Percentiles rank a stretch among this genome's conserved stretches.
Evolutionary conservation across 2,888 invertebrate genomes (phyloP).

Genomic region (Conus canariensis): DNA sequence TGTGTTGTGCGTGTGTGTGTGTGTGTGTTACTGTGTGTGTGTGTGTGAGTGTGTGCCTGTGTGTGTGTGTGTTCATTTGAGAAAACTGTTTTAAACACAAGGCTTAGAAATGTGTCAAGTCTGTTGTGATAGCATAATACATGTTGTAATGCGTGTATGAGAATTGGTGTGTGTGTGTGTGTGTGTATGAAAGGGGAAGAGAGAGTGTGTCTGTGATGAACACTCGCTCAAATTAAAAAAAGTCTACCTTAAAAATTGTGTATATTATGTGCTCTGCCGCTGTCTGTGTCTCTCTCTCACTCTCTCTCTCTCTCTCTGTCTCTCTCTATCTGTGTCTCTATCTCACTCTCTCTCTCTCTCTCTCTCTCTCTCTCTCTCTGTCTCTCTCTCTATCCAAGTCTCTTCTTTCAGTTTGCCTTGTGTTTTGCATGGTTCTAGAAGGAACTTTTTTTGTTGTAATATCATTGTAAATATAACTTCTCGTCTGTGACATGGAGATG

Average conservation of each 20-base stretch:
- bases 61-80: not conserved
- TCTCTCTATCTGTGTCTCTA: not conserved
- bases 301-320: not conserved
- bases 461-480: no score
- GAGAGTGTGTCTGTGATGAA: not conserved
- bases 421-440: no score
- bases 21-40: not conserved
- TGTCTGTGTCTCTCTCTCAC: not conserved
- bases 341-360: slow-evolving; percentile 13
- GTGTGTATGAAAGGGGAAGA: not conserved
- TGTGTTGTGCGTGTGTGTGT: not conserved
- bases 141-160: not conserved
- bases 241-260: not conserved
- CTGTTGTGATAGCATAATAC: no score
- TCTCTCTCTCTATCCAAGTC: not conserved
- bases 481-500: no score
- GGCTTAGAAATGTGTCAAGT: no score
- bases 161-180: not conserved
- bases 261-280: not conserved
- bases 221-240: not conserved
- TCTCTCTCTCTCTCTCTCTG: slow-evolving; percentile 10
- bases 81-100: not conserved
- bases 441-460: no score
- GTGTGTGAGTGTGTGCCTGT: not conserved
- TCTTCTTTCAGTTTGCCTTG: not conserved